Base-by-base conservation (phyloP, 2,888 invertebrate species). In the Folsomia candida region DNA sequence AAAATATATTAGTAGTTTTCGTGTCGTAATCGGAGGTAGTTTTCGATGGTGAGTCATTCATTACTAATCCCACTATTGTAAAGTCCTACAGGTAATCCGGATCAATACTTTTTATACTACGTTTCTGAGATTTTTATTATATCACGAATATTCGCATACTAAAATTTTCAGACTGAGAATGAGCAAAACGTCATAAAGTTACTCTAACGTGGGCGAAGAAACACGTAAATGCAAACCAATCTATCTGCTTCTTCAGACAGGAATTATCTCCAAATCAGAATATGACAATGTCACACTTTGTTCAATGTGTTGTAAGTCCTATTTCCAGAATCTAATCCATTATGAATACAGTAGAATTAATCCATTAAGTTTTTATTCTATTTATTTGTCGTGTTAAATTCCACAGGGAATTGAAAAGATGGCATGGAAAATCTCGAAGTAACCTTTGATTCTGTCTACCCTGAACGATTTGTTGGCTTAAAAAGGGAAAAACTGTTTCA, bases 351-450 rank as follows among this genome's bases (percentile, higher is more conserved):
- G 20, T 18, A 58, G 20, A 58, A 58, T 22, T 9, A 14, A n/a
- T n/a, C n/a, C n/a, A n/a, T n/a, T n/a, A n/a, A n/a, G n/a, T n/a
- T n/a, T n/a, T n/a, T n/a, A n/a, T n/a, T n/a, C n/a, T n/a, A n/a
- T n/a, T 24, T 63, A 24, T 24, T 63, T 29, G 11, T 11, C 27
- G 9, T 27, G 27, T 26, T 24, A 47, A 64, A 18, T 25, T 51
- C 51, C 25, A 51, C 37, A 79, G 78, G 79, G 75, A 24, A 63
- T 77, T n/a, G 72, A 71, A 1, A 75, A 74, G 67, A 74, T 79
- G 59, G 78, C 79, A 1, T 77, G 76, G 78, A 76, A 77, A 26
- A 71, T 79, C 37, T 61, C 76, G n/a, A 77, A 78, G 57, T 70
- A 76, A 27, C 72, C 79, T 0, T 74, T 76, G 24, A 68, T 79